Percentiles rank a stretch among this genome's conserved stretches.
phyloP scores from a whole-genome alignment of 2,797 vertebrate species.

The Sebastes dallii region DNA sequence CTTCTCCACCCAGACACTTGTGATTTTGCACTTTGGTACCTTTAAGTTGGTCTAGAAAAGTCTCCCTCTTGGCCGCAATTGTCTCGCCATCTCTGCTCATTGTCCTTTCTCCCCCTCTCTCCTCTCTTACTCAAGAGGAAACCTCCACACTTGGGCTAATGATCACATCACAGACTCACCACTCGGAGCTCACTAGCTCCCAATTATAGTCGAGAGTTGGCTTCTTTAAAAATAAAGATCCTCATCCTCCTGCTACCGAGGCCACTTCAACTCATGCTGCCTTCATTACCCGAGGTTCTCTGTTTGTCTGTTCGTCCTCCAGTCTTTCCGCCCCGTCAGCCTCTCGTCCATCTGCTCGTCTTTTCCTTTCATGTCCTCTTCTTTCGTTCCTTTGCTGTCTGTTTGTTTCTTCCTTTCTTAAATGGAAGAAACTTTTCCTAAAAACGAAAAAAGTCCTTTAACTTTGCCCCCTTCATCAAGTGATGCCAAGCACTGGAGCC shows the following conservation, averaged over 20 bases:
- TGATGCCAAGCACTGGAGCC: background rate
- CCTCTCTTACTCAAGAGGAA: constrained; percentile 38
- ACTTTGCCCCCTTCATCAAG: constrained; percentile 27
- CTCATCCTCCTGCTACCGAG: constrained; percentile 41
- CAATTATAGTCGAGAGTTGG: constrained; percentile 68
- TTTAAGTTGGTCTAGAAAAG: constrained; percentile 10
- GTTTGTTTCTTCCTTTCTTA: background rate
- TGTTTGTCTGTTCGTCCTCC: background rate
- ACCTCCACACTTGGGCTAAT: constrained; percentile 59
- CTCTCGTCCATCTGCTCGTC: background rate
- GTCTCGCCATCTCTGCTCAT: constrained; percentile 20
- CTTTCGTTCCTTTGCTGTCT: background rate
- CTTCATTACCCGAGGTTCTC: constrained; percentile 51
- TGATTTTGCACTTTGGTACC: constrained; percentile 33
- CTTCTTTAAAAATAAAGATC: constrained; percentile 61
- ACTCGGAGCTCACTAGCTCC: constrained; percentile 45
- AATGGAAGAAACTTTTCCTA: constrained; percentile 15
- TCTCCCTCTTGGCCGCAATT: constrained; percentile 2
- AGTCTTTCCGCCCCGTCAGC: background rate
- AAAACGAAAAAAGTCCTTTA: background rate
- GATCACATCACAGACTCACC: constrained; percentile 62
- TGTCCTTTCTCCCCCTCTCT: constrained; percentile 2
- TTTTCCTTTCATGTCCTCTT: background rate
- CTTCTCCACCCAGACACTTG: background rate
- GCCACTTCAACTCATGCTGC: constrained; percentile 34